These are phyloP conservation scores for Mya arenaria DNA, from an alignment of 1,140 invertebrate genomes.

Conservation along the genomic window DNA sequence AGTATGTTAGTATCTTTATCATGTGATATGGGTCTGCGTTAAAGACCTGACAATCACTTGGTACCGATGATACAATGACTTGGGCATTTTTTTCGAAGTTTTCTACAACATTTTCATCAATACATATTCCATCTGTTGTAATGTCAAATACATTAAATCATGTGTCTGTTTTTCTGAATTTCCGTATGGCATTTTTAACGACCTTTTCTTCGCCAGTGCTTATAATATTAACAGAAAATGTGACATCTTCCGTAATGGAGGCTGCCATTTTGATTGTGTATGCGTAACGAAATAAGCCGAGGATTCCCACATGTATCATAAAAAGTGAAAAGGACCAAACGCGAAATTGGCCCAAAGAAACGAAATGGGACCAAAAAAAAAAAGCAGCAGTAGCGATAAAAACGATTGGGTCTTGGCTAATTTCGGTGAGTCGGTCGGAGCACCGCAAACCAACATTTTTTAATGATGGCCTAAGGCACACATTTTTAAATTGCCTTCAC, in stretches of 20 bases:
- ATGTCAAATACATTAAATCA: no score
- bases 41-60: conserved; percentile 13
- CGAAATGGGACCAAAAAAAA: conserved; percentile 1
- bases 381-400: not conserved
- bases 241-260: no score
- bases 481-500: no score
- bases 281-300: no score
- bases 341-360: not conserved
- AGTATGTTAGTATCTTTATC: not conserved
- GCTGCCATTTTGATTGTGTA: no score
- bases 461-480: not conserved
- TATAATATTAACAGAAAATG: no score
- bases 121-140: not conserved
- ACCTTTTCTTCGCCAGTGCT: no score
- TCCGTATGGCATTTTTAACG: no score
- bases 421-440: not conserved
- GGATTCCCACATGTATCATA: not conserved
- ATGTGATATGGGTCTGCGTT: not conserved
- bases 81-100: no score
- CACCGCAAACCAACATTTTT: not conserved
- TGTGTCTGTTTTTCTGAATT: no score
- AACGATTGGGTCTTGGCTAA: not conserved
- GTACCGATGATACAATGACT: not conserved
- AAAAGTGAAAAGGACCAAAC: not conserved
- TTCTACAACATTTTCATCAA: no score